Conservation (phyloP, 2,113 vertebrate species). For the Chaetops frenatus region DNA sequence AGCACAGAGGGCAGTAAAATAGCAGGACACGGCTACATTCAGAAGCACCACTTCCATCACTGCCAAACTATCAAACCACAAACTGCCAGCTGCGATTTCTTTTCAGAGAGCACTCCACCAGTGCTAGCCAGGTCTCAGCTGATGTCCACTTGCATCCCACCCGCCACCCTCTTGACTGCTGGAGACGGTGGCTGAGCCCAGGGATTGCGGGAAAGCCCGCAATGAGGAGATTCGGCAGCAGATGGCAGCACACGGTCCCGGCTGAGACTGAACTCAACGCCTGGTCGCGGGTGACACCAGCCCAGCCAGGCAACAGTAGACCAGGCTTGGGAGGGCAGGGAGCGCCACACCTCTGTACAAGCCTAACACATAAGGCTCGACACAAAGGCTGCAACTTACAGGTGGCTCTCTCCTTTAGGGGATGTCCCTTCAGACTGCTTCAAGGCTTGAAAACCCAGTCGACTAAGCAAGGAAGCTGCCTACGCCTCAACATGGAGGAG, state of each 20-base stretch:
- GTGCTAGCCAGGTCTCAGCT: neutral
- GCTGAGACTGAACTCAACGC: neutral
- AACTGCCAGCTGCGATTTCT: neutral
- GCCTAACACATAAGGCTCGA: neutral
- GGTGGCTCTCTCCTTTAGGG: neutral
- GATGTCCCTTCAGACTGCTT: neutral
- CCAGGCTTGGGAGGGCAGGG: neutral
- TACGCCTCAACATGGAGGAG: neutral
- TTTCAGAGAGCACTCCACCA: neutral
- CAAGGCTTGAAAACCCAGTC: neutral
- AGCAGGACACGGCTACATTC: neutral
- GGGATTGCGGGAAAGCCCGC: neutral
- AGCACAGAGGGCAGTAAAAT: neutral
- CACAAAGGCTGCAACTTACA: neutral
- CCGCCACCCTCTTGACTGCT: rapidly evolving
- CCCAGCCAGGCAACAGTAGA: neutral
- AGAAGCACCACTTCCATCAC: neutral
- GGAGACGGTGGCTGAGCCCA: neutral
- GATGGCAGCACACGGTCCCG: neutral
- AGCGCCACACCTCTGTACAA: neutral
- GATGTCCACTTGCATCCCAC: neutral
- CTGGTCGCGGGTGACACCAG: rapidly evolving
- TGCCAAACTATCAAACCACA: neutral
- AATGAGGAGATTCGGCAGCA: neutral
- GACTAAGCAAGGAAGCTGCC: neutral